phyloP scores from a whole-genome alignment of 2,888 invertebrate genomes.

The Agriopis leucophaearia region DNA sequence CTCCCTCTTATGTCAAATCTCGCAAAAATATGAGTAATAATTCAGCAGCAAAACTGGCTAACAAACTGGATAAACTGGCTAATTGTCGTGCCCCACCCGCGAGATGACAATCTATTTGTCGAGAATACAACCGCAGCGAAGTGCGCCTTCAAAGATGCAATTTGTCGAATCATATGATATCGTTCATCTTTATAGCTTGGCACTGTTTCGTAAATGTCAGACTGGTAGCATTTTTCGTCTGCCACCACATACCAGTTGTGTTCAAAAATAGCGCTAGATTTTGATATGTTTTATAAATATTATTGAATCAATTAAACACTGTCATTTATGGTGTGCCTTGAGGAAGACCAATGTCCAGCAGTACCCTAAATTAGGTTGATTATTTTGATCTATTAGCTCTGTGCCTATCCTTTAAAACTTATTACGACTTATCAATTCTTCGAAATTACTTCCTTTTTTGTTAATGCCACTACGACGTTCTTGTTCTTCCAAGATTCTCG shows the following conservation, averaged over 20 bases:
- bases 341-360: too few relatives aligned
- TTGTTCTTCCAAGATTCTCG: too few relatives aligned
- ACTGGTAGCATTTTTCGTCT: conserved; percentile 14
- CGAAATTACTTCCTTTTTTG: too few relatives aligned
- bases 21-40: background rate
- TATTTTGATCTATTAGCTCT: too few relatives aligned
- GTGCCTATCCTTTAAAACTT: too few relatives aligned
- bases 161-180: conserved; percentile 29
- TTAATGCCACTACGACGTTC: too few relatives aligned
- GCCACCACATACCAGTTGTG: background rate
- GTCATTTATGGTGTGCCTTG: too few relatives aligned
- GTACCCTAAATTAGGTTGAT: too few relatives aligned
- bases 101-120: conserved; percentile 26
- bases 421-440: too few relatives aligned
- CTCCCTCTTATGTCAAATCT: background rate
- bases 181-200: conserved; percentile 29
- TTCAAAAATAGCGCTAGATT: background rate
- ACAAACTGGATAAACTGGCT: conserved; percentile 2
- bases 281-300: background rate
- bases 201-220: conserved; percentile 30
- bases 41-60: conserved; percentile 16
- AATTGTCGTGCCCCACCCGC: conserved; percentile 1
- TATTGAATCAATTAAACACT: too few relatives aligned
- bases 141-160: conserved; percentile 22
- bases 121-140: conserved; percentile 20